These are phyloP conservation scores for Montipora capricornis DNA, from an alignment of 64 coral and sea anemone species.

Conservation along the genomic window DNA sequence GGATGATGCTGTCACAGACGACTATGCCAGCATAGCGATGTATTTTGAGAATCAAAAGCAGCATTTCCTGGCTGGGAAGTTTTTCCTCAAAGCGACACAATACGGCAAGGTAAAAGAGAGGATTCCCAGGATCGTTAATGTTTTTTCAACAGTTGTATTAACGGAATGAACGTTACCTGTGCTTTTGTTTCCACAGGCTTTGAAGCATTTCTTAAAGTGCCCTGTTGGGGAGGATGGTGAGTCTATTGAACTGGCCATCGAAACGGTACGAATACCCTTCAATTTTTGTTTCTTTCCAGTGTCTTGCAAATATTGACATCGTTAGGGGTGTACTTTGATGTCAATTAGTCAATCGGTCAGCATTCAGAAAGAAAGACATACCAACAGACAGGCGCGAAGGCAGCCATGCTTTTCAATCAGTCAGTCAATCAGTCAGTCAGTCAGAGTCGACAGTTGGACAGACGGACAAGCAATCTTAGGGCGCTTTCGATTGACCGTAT, in stretches of 20 bases:
- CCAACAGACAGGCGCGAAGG: background rate
- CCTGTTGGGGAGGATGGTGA: slow-evolving; percentile 92
- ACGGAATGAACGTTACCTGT: background rate
- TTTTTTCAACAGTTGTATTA: background rate
- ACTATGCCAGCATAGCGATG: slow-evolving; percentile 95
- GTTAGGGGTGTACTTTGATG: background rate
- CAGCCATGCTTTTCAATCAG: background rate
- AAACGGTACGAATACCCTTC: slow-evolving; percentile 63
- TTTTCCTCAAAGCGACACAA: slow-evolving; percentile 89
- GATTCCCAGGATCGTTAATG: background rate
- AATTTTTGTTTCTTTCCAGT: background rate
- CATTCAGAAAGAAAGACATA: background rate
- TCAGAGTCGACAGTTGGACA: no score
- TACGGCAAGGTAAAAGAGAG: slow-evolving; percentile 68
- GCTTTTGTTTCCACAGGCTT: slow-evolving; percentile 58
- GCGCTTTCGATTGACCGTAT: no score
- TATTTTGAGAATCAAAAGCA: slow-evolving; percentile 99
- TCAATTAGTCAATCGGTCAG: background rate
- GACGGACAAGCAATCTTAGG: background rate
- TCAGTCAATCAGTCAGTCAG: no score
- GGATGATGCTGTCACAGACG: slow-evolving; percentile 91
- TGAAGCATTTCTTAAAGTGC: slow-evolving; percentile 96
- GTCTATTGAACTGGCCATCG: slow-evolving; percentile 96
- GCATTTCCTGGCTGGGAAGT: slow-evolving; percentile 94
- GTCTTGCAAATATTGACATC: background rate